Conservation (phyloP, 2,888 invertebrate genomes). For the Harpalus rufipes region DNA sequence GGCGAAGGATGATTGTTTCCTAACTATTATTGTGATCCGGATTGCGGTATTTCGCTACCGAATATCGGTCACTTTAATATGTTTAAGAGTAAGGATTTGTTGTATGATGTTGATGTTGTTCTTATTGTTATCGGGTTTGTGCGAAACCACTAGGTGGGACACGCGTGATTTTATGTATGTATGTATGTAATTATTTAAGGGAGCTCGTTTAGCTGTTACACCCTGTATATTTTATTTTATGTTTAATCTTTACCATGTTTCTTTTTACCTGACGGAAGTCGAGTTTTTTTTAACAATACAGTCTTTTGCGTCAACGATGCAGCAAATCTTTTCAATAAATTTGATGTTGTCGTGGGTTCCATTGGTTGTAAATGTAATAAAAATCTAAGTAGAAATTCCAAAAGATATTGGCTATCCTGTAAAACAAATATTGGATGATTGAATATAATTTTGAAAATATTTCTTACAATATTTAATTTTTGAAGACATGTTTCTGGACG, state of each 20-base stretch:
- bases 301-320: conserved; percentile 85
- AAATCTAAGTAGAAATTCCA: conserved; percentile 87
- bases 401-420: conserved; percentile 83
- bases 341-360: conserved; percentile 80
- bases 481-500: conserved; percentile 82
- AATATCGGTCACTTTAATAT: too few species aligned
- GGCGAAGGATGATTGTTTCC: too few species aligned
- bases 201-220: too few species aligned
- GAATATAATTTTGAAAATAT: neutral
- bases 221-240: too few species aligned
- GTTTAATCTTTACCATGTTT: neutral
- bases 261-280: conserved; percentile 76
- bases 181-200: too few species aligned
- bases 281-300: conserved; percentile 77
- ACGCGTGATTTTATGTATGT: too few species aligned
- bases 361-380: conserved; percentile 83
- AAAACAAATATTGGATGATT: conserved; percentile 70
- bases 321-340: conserved; percentile 82
- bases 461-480: conserved; percentile 79
- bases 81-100: too few species aligned
- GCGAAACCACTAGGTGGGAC: too few species aligned
- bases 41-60: too few species aligned
- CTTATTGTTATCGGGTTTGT: too few species aligned
- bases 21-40: too few species aligned
- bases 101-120: too few species aligned